Percentiles rank a stretch among this genome's conserved stretches.
Evolutionary conservation across 2,888 invertebrate species (phyloP).

Genomic region (Dasysyrphus tricinctus): DNA sequence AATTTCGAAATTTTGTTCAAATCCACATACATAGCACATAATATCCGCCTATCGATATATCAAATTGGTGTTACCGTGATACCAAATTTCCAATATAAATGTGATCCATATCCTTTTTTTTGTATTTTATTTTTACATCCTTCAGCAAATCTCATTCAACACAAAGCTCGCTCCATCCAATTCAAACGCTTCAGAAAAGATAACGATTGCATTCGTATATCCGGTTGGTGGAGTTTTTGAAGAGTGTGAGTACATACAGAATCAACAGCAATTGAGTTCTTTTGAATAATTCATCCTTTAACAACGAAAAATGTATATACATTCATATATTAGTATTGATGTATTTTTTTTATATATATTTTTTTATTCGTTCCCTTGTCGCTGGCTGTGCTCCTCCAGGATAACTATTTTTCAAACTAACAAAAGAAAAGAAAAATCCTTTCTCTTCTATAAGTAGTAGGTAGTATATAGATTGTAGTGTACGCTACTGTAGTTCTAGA

Average conservation of each 20-base stretch:
- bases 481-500: constrained; percentile 10
- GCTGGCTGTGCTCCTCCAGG: not conserved
- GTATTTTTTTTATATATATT: not conserved
- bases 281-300: constrained; percentile 74
- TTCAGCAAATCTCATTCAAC: constrained; percentile 10
- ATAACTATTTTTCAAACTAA: constrained; percentile 63
- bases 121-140: no score
- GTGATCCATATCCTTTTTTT: constrained; percentile 15
- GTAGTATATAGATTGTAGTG: not conserved
- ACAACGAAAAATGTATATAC: constrained; percentile 36
- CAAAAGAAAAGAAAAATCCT: constrained; percentile 50
- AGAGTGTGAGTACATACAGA: constrained; percentile 44
- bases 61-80: not conserved
- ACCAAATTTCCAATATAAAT: constrained; percentile 18
- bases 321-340: constrained; percentile 37
- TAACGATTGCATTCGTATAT: constrained; percentile 60
- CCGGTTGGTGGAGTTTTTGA: not conserved
- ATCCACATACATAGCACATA: not conserved
- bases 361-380: constrained; percentile 2
- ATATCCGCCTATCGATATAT: not conserved
- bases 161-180: constrained; percentile 49
- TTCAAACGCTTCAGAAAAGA: constrained; percentile 39
- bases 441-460: not conserved
- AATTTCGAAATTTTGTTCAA: constrained; percentile 34
- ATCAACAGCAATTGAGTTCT: constrained; percentile 71